A percentile compares a stretch with the other conserved stretches of the same genome.
Conservation (phyloP, 2,888 invertebrate species). For the Nephrotoma flavescens region DNA sequence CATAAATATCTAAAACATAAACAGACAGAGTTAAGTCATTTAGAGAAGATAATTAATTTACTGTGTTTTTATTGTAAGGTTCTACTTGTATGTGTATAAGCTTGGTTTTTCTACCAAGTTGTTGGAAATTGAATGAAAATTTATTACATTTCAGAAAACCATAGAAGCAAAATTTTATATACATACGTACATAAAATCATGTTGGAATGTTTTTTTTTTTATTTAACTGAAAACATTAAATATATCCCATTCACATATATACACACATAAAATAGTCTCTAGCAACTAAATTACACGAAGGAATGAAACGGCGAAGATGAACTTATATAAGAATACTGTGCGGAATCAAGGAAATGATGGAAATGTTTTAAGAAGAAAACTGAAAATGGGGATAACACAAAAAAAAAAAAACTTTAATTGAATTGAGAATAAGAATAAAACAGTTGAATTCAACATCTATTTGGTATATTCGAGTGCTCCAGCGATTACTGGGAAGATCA, state of each 20-base stretch:
- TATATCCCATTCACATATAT: neutral
- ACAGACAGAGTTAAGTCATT: neutral
- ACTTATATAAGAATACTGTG: neutral
- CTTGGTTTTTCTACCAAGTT: neutral
- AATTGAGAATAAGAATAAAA: neutral
- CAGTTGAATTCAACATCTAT: neutral
- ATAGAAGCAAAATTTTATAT: neutral
- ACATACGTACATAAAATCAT: neutral
- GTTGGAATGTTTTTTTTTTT: neutral
- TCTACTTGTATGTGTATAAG: neutral
- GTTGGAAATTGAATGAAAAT: neutral
- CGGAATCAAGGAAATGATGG: neutral
- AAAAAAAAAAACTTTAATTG: neutral
- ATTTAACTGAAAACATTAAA: neutral
- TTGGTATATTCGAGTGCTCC: neutral
- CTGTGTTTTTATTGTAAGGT: neutral
- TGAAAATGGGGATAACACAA: neutral
- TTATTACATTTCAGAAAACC: neutral
- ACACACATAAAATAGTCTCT: neutral
- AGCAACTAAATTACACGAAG: neutral
- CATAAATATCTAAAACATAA: neutral
- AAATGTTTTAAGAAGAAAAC: neutral
- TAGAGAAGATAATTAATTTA: neutral
- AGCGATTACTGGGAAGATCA: neutral
- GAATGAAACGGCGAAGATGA: neutral